These are phyloP conservation scores for Callospermophilus lateralis DNA, from an alignment of 2,113 vertebrate species.

Conservation along the genomic window DNA sequence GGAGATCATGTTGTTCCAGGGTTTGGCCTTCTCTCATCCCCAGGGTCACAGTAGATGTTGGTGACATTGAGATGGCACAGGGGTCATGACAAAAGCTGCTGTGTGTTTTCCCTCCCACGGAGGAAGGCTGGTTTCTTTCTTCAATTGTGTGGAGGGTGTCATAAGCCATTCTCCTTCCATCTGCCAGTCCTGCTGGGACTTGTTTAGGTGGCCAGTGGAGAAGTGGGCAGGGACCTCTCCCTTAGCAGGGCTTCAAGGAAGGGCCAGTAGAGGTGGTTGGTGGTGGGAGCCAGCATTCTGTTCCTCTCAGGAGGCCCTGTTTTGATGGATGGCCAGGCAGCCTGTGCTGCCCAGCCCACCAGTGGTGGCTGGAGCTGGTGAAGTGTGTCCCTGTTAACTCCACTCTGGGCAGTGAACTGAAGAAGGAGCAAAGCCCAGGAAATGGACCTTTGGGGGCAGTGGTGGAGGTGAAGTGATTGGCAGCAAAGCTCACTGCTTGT, in stretches of 20 bases:
- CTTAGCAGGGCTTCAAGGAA: not conserved
- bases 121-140: conserved; percentile 4
- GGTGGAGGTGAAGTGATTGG: not conserved
- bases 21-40: not conserved
- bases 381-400: conserved; percentile 44
- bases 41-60: not conserved
- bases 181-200: conserved; percentile 8
- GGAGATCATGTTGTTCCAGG: not conserved
- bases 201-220: not conserved
- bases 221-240: not conserved
- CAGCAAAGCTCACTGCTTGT: not conserved
- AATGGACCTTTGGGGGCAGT: not conserved
- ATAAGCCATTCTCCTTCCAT: not conserved
- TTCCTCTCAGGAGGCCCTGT: not conserved
- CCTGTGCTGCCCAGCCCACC: conserved; percentile 7
- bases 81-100: not conserved
- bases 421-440: conserved; percentile 34
- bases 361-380: conserved; percentile 22
- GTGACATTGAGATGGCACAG: conserved; percentile 51
- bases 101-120: not conserved
- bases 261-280: not conserved
- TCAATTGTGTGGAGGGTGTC: not conserved
- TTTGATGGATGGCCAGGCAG: conserved; percentile 69
- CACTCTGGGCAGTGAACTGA: conserved; percentile 50
- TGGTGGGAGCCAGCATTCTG: not conserved